Evolutionary conservation across 1,140 invertebrate genomes (phyloP).

Genomic region (Goniozus legneri): DNA sequence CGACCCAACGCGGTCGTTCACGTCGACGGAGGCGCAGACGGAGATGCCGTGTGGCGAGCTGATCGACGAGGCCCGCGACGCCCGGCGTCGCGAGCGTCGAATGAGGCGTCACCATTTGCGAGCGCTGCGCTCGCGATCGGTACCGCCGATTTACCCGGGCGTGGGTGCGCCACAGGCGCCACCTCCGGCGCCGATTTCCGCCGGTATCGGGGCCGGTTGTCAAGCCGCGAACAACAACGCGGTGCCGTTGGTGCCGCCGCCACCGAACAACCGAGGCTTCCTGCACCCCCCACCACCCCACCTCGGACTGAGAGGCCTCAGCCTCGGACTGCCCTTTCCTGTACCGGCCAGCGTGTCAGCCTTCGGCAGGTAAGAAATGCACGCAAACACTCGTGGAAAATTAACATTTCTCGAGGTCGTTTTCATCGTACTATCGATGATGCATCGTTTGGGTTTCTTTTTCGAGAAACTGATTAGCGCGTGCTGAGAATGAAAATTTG

Average conservation of each 20-base stretch:
- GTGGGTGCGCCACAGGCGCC: conserved; percentile 16
- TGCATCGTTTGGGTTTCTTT: no score
- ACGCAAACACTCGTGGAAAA: no score
- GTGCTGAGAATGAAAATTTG: no score
- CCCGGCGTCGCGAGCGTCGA: conserved; percentile 42
- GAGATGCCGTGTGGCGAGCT: conserved; percentile 29
- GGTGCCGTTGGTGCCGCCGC: conserved; percentile 38
- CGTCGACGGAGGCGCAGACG: conserved; percentile 49
- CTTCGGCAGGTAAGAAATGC: conserved; percentile 44
- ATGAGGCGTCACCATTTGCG: conserved; percentile 38
- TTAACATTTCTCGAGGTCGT: no score
- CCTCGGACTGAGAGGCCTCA: conserved; percentile 48
- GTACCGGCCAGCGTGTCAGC: conserved; percentile 50
- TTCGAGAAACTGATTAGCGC: no score
- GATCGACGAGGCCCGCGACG: conserved; percentile 35
- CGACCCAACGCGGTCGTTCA: conserved; percentile 32
- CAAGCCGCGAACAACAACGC: conserved; percentile 20
- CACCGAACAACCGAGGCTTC: conserved; percentile 30
- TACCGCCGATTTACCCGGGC: conserved; percentile 43
- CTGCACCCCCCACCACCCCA: conserved; percentile 49
- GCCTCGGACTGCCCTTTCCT: conserved; percentile 50
- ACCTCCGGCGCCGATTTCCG: conserved; percentile 2
- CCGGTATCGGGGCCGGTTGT: not conserved
- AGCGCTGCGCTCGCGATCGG: conserved; percentile 19
- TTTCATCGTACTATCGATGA: no score